Conservation (phyloP, 2,888 invertebrate species). For the Amblyjoppa proteus region DNA sequence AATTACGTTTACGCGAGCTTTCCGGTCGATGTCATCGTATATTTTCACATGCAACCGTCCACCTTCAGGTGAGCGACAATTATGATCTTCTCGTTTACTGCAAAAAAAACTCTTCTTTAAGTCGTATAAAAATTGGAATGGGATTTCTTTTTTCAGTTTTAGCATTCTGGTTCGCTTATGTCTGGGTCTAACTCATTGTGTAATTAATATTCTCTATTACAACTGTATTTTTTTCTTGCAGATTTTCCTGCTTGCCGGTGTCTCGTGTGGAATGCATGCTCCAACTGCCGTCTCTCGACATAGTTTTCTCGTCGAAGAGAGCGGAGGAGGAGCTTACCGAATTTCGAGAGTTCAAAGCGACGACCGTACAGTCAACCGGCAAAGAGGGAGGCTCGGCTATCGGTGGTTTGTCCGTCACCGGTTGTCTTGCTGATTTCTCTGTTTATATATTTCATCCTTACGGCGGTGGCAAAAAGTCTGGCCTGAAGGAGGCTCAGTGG, state of each 20-base stretch:
- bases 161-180: neutral
- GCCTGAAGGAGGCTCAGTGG: conserved; percentile 93
- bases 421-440: conserved; percentile 98
- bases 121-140: neutral
- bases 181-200: no score
- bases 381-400: conserved; percentile 88
- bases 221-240: conserved; percentile 67
- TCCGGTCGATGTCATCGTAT: conserved; percentile 99
- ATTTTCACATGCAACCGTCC: conserved; percentile 99
- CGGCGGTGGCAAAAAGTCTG: conserved; percentile 94
- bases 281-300: conserved; percentile 97
- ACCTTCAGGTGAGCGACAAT: conserved; percentile 88
- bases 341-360: conserved; percentile 84
- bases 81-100: neutral
- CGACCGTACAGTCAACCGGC: conserved; percentile 65
- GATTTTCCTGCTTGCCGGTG: conserved; percentile 98
- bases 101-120: conserved; percentile 5
- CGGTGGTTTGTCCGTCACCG: conserved; percentile 97
- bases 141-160: neutral
- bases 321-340: conserved; percentile 90
- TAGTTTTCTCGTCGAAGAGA: conserved; percentile 97
- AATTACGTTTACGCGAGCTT: conserved; percentile 95
- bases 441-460: conserved; percentile 99
- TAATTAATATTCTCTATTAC: no score
- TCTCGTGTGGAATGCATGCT: conserved; percentile 98